Conservation (phyloP, 2,113 vertebrate genomes). For the Eurypyga helias region DNA sequence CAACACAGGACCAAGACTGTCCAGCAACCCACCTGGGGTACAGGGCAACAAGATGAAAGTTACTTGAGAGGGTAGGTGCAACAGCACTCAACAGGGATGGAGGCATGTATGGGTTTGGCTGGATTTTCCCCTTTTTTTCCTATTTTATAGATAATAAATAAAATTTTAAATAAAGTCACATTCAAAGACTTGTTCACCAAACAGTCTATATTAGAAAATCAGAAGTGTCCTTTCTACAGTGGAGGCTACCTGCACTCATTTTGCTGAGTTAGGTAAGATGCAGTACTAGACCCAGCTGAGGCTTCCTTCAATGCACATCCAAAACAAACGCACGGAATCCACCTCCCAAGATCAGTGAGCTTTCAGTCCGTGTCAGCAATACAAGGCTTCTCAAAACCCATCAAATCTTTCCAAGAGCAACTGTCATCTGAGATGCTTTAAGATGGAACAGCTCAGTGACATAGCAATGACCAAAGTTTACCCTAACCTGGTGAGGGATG, state of each 20-base stretch:
- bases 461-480: neutral
- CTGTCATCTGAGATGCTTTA: neutral
- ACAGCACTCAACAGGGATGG: neutral
- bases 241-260: neutral
- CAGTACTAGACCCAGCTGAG: neutral
- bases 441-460: neutral
- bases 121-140: neutral
- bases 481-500: conserved; percentile 93
- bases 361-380: neutral
- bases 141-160: neutral
- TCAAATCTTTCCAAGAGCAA: neutral
- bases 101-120: neutral
- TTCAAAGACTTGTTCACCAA: neutral
- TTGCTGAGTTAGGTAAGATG: neutral
- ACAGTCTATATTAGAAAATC: neutral
- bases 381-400: neutral
- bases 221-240: neutral
- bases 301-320: neutral
- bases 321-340: neutral
- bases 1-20: neutral
- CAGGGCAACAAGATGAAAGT: neutral
- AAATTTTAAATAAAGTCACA: neutral
- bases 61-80: neutral
- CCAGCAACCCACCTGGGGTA: neutral
- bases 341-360: neutral